Evolutionary conservation across 2,888 invertebrate genomes (phyloP).

Genomic region (Epiblema foenella): DNA sequence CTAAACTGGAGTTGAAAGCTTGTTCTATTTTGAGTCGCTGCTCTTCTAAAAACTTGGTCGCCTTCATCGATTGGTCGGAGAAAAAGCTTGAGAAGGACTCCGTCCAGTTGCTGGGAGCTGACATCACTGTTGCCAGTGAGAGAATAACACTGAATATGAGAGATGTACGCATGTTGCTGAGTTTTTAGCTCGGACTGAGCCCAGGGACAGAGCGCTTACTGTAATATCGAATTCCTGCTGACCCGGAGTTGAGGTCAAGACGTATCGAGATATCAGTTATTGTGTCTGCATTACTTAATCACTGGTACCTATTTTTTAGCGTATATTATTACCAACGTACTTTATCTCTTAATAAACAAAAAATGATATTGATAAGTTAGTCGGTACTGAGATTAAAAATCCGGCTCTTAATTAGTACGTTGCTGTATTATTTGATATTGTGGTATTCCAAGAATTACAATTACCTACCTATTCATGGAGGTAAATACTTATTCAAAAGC

Average conservation of each 20-base stretch:
- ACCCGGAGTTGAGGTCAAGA: constrained; percentile 58
- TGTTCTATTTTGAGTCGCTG: constrained; percentile 53
- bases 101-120: constrained; percentile 49
- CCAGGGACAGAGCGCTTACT: constrained; percentile 45
- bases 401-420: constrained; percentile 20
- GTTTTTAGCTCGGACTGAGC: constrained; percentile 52
- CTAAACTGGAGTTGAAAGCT: constrained; percentile 54
- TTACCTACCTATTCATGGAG: background rate
- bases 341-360: constrained; percentile 40
- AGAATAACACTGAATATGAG: constrained; percentile 34
- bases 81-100: constrained; percentile 47
- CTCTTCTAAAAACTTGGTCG: constrained; percentile 50
- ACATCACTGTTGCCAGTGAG: constrained; percentile 44
- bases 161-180: constrained; percentile 44
- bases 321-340: constrained; percentile 14
- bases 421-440: background rate
- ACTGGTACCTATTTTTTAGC: constrained; percentile 28
- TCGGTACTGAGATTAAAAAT: constrained; percentile 11
- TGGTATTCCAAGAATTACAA: background rate
- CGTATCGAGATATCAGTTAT: constrained; percentile 48
- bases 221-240: constrained; percentile 53
- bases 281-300: constrained; percentile 42
- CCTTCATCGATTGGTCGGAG: constrained; percentile 32
- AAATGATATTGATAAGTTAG: constrained; percentile 2
- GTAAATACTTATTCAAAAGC: background rate